Percentiles rank a stretch among this genome's conserved stretches.
These are phyloP conservation scores for Sciurus niger DNA, from an alignment of 2,113 vertebrate genomes.

Conservation along the genomic window DNA sequence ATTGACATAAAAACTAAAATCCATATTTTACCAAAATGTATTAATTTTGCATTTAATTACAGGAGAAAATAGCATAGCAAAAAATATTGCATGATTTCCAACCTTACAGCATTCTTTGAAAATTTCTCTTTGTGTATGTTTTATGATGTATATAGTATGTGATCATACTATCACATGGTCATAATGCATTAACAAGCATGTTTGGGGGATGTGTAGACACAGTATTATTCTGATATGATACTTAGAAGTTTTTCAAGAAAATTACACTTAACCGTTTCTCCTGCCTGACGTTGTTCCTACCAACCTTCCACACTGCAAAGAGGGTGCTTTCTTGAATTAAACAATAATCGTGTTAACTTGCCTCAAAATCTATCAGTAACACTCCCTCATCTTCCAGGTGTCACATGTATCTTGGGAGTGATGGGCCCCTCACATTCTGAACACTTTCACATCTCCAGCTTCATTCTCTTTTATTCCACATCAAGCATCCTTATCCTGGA, in stretches of 20 bases:
- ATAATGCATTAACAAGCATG: neutral
- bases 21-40: neutral
- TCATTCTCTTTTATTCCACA: neutral
- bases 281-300: neutral
- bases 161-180: neutral
- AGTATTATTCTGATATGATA: neutral
- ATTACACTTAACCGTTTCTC: neutral
- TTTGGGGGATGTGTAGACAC: neutral
- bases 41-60: constrained; percentile 15
- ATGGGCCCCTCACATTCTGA: neutral
- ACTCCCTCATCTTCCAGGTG: neutral
- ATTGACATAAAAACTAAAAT: neutral
- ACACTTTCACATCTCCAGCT: neutral
- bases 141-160: neutral
- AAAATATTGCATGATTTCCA: neutral
- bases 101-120: neutral
- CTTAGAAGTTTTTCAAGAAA: neutral
- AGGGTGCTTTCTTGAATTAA: neutral
- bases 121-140: neutral
- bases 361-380: neutral
- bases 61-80: neutral
- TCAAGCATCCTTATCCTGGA: neutral
- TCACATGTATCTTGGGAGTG: neutral
- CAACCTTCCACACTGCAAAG: neutral
- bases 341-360: neutral